Evolutionary conservation across 2,888 invertebrate genomes (phyloP).

Genomic region (Choristoneura rosaceana): DNA sequence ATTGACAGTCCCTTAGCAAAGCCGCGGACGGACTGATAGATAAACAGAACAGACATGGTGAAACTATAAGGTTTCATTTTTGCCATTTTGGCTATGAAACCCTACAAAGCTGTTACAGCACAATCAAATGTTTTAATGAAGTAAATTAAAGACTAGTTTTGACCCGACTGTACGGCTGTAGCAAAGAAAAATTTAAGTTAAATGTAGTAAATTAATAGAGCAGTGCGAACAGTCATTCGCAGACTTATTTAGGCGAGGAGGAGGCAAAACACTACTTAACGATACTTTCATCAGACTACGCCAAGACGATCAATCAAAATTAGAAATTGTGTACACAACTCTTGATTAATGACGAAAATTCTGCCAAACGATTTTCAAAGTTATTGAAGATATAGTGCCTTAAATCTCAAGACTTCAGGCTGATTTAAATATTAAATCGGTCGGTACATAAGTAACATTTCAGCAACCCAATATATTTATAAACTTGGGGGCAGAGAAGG

Average conservation of each 20-base stretch:
- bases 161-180: background rate
- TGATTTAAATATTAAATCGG: background rate
- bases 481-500: background rate
- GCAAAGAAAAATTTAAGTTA: background rate
- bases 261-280: conserved; percentile 7
- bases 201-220: background rate
- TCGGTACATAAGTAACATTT: background rate
- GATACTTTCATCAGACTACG: conserved; percentile 30
- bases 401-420: background rate
- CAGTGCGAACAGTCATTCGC: background rate
- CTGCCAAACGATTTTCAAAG: conserved; percentile 15
- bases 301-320: conserved; percentile 45
- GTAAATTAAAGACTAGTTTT: background rate
- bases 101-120: too few relatives aligned
- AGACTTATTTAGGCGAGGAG: background rate
- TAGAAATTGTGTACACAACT: conserved; percentile 43
- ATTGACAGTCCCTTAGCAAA: too few relatives aligned
- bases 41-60: too few relatives aligned
- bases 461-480: background rate
- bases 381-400: conserved; percentile 7
- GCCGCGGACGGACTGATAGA: too few relatives aligned
- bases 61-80: too few relatives aligned
- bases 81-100: too few relatives aligned
- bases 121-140: too few relatives aligned
- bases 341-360: conserved; percentile 45